phyloP scores from a whole-genome alignment of 2,797 vertebrate genomes.

The Macrochelys suwanniensis region DNA sequence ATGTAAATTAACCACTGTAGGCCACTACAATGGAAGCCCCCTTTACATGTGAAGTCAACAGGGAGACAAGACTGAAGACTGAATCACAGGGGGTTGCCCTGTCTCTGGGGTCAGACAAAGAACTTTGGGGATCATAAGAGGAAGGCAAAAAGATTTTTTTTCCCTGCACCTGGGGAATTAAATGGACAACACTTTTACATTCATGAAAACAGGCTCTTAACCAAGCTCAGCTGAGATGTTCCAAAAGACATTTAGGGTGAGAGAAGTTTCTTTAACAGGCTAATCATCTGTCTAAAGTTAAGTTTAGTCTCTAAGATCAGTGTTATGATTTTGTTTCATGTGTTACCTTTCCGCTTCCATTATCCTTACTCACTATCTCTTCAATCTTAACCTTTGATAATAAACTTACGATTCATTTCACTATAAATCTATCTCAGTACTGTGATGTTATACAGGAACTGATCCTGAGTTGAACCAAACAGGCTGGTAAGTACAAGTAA shows the following conservation, averaged over 20 bases:
- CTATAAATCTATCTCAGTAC: neutral
- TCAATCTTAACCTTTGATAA: neutral
- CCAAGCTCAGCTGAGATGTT: neutral
- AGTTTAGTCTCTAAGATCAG: neutral
- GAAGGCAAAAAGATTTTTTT: neutral
- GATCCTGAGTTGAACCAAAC: neutral
- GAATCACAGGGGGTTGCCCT: neutral
- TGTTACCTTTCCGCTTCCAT: neutral
- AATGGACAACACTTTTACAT: neutral
- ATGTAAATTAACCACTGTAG: too few species aligned
- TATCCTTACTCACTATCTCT: neutral
- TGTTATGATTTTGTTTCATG: neutral
- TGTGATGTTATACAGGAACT: neutral
- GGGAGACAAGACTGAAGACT: neutral
- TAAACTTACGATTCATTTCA: neutral
- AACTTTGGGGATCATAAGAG: neutral
- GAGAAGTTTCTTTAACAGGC: neutral
- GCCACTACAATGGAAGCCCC: too few species aligned
- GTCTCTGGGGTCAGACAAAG: neutral
- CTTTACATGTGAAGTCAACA: too few species aligned
- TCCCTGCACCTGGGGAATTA: neutral
- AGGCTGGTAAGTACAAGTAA: neutral
- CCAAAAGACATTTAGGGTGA: neutral
- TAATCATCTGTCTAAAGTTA: neutral
- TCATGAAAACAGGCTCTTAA: neutral